phyloP scores from a whole-genome alignment of 2,888 invertebrate genomes.

The Prosopocoilus inquinatus region DNA sequence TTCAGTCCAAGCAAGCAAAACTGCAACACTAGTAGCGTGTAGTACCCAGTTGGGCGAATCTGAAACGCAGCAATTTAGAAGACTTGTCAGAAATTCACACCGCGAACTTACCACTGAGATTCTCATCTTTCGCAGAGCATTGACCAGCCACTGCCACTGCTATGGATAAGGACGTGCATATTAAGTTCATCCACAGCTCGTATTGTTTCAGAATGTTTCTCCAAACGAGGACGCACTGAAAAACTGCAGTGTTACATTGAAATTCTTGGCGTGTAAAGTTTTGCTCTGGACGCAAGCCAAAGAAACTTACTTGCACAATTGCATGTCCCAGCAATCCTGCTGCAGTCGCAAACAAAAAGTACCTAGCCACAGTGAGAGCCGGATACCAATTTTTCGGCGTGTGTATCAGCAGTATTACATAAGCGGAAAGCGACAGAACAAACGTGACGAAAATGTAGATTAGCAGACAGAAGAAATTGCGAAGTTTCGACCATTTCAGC shows the following conservation, averaged over 20 bases:
- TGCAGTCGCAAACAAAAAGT: constrained; percentile 37
- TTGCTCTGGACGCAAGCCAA: neutral
- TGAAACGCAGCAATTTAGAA: constrained; percentile 13
- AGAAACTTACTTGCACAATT: constrained; percentile 37
- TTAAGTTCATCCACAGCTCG: constrained; percentile 49
- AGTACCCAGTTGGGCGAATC: constrained; percentile 44
- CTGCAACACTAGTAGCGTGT: constrained; percentile 49
- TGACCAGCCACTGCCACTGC: constrained; percentile 36
- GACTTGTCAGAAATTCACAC: neutral
- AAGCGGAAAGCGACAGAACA: constrained; percentile 48
- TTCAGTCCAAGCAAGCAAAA: constrained; percentile 56
- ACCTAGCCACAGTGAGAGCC: constrained; percentile 31
- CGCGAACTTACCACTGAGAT: constrained; percentile 18
- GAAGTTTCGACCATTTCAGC: constrained; percentile 55
- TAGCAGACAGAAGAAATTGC: constrained; percentile 52
- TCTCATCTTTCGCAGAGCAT: constrained; percentile 17
- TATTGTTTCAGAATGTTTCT: constrained; percentile 45
- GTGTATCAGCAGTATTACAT: constrained; percentile 37
- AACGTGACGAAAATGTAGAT: constrained; percentile 47
- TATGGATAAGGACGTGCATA: constrained; percentile 43
- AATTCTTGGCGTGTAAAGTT: neutral
- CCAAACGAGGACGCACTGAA: constrained; percentile 41
- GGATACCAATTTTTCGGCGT: constrained; percentile 24
- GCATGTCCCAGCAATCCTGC: constrained; percentile 39
- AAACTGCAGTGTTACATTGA: neutral